Evolutionary conservation across 1,140 invertebrate species (phyloP), one percentile per base, ranked within the genome.

Genomic region (Ylistrum balloti): DNA sequence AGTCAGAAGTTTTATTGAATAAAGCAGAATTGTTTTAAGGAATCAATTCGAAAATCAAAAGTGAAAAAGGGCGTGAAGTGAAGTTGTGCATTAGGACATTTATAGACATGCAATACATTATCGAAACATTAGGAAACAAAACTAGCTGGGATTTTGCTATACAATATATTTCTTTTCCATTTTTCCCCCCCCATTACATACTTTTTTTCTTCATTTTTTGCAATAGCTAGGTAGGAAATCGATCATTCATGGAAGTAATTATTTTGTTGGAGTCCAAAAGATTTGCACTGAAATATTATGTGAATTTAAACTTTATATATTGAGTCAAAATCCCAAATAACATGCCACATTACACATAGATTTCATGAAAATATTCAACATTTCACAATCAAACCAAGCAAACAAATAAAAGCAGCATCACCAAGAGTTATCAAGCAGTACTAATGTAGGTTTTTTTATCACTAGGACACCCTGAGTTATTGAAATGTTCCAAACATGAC

Each of bases 331-430:
- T 74, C 56, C 56, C 15, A 74, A 74, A 74, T 5, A 74, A 17
- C 11, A 74, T 28, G 56, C 56, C 56, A n/a, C n/a, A 74, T 74
- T 74, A 28, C 56, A 28, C 11, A 28, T 74, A 48, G 1, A 28
- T 17, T 28, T 28, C 22, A 74, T 74, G 56, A 74, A 74, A 74
- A 74, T 45, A 45, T 74, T 74, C 56, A 74, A 74, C n/a, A 74
- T 74, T 5, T 17, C 56, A 74, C 56, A 74, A 28, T 28, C 56
- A 74, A 74, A 74, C 56, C 56, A 28, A 74, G 56, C 56, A 74
- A 74, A 74, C 56, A 74, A 74, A 74, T 74, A 17, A 74, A 74
- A 74, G 56, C 56, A 74, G 56, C 56, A 74, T 74, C 22, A 74
- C 56, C 56, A 74, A 74, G 56, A 74, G 56, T 74, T 74, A 74